Conservation (phyloP, 1,140 invertebrate species). For the Drosophila kanapiae region DNA sequence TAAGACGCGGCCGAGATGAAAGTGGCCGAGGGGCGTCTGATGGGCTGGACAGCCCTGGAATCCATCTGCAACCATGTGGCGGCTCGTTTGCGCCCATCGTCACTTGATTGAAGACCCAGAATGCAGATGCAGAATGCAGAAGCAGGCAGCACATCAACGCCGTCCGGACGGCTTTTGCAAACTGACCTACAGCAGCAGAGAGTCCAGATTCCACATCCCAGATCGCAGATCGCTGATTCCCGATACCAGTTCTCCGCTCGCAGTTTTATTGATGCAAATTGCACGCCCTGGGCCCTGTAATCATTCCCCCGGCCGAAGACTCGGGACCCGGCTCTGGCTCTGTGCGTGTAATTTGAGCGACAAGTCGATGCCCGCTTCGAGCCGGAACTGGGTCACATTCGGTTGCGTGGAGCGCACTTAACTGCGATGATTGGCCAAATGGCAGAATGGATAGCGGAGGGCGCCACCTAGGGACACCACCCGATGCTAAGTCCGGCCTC, state of each 20-base stretch:
- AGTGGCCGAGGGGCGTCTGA: constrained; percentile 59
- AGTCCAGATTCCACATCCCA: constrained; percentile 4
- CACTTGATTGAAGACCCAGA: constrained; percentile 76
- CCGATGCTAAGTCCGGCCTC: constrained; percentile 6
- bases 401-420: constrained; percentile 61
- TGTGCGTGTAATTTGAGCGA: constrained; percentile 82
- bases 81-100: constrained; percentile 73
- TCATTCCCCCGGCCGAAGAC: constrained; percentile 61
- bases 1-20: constrained; percentile 68
- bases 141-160: constrained; percentile 81
- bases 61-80: constrained; percentile 40
- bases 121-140: constrained; percentile 72
- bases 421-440: constrained; percentile 71
- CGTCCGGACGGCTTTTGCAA: constrained; percentile 39
- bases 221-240: constrained; percentile 13
- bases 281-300: constrained; percentile 74
- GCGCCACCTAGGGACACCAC: constrained; percentile 59
- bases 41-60: constrained; percentile 41
- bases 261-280: constrained; percentile 82
- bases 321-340: constrained; percentile 5
- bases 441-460: constrained; percentile 29
- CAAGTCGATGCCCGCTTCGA: constrained; percentile 64
- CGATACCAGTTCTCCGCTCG: constrained; percentile 40
- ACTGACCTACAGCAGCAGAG: constrained; percentile 78
- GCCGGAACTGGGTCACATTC: constrained; percentile 74